Base-by-base conservation (phyloP, 2,888 invertebrate species). In the Nephrocerus scutellatus region DNA sequence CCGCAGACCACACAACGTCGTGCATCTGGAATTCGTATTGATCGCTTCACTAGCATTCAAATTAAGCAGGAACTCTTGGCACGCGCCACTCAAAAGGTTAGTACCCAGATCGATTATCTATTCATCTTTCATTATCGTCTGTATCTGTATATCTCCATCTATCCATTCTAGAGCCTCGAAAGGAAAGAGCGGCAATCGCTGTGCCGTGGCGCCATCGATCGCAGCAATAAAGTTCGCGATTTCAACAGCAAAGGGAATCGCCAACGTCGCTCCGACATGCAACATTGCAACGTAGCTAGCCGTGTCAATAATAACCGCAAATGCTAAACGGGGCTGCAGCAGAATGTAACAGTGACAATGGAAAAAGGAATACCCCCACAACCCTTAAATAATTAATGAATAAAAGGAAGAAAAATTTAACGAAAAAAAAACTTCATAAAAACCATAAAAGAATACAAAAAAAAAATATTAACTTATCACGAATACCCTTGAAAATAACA, bases 261-360 rank as follows among this genome's bases (percentile, higher is more conserved):
- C 33, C 72, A 70, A 41, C 72, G 75, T 32, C 74, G 76, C 48
- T 69, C 73, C 44, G 76, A 76, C 49, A 56, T 62, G 56, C 72
- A 72, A 52, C 70, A 72, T 53, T 72, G 72, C 58, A 70, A 69
- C 51, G 60, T 72, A 52, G 68, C 72, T 54, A 75, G 75, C 53
- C 72, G 75, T 48, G 75, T 72, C 53, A 77, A 75, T 65, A 77
- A 77, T 62, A 76, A 77, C 58, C 75, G 77, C 63, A 76, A 76
- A 70, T 74, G 74, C 70, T 75, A 68, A 66, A 59, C 23, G 16
- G n/a, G n/a, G n/a, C n/a, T n/a, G n/a, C n/a, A n/a, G n/a, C n/a
- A n/a, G n/a, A n/a, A n/a, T n/a, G n/a, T n/a, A n/a, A n/a, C n/a
- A n/a, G n/a, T n/a, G n/a, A n/a, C n/a, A n/a, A n/a, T n/a, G n/a